Evolutionary conservation across 2,888 invertebrate genomes (phyloP).

Genomic region (Acanthosepion esculentum): DNA sequence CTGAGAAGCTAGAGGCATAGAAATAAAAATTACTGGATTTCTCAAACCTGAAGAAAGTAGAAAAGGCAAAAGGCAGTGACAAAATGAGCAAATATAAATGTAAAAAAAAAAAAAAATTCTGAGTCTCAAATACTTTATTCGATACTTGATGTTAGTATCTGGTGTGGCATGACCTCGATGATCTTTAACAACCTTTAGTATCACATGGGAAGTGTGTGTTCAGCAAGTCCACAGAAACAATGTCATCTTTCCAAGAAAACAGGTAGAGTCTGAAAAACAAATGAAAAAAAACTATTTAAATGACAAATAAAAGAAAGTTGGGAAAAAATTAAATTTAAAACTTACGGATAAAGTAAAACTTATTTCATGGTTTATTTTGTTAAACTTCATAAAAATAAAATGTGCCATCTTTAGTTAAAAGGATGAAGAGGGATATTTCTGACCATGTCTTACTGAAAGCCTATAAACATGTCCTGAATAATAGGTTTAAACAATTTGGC

Average conservation of each 20-base stretch:
- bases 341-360: not conserved
- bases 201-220: not conserved
- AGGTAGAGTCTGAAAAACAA: constrained; percentile 36
- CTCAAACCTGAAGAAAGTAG: not conserved
- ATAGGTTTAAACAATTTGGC: too few species aligned
- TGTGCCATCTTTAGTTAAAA: not conserved
- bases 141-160: constrained; percentile 42
- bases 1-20: not conserved
- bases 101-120: not conserved
- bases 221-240: not conserved
- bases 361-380: not conserved
- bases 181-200: not conserved
- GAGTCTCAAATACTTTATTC: constrained; percentile 43
- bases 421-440: not conserved
- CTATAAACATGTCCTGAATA: too few species aligned
- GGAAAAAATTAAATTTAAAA: too few species aligned
- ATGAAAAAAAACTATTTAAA: not conserved
- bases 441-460: not conserved
- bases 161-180: not conserved
- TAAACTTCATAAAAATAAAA: not conserved
- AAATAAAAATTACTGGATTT: not conserved
- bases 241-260: constrained; percentile 35
- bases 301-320: not conserved
- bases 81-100: not conserved
- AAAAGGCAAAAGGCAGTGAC: not conserved